Evolutionary conservation across 2,797 vertebrate species (phyloP).

Genomic region (Enteromius trimaculatus): DNA sequence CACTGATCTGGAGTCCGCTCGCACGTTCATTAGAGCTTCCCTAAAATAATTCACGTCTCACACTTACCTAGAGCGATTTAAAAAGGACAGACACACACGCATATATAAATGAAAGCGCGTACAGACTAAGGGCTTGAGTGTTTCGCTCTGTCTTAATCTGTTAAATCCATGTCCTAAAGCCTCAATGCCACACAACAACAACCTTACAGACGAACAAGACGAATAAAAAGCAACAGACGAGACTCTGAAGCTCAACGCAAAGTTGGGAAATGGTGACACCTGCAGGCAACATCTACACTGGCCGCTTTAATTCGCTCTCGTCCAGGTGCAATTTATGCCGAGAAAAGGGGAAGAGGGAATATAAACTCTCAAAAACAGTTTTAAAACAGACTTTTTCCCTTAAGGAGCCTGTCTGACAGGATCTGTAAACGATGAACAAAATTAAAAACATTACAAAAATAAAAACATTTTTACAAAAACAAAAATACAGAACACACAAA

Average conservation of each 20-base stretch:
- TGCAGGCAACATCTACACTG: constrained; percentile 22
- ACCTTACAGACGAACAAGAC: constrained; percentile 9
- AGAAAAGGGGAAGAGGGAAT: constrained; percentile 38
- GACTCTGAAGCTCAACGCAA: constrained; percentile 16
- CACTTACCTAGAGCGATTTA: constrained; percentile 50
- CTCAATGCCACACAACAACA: neutral
- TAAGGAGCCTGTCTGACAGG: constrained; percentile 85
- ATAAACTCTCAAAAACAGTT: constrained; percentile 46
- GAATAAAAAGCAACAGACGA: constrained; percentile 11
- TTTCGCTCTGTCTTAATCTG: neutral
- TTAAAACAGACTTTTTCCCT: constrained; percentile 66
- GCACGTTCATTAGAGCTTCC: constrained; percentile 60
- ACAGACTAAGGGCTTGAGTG: constrained; percentile 8
- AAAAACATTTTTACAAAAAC: constrained; percentile 72
- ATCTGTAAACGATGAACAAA: constrained; percentile 84
- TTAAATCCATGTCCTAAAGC: neutral
- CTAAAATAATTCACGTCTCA: constrained; percentile 41
- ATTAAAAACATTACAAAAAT: constrained; percentile 84
- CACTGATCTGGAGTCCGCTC: constrained; percentile 62
- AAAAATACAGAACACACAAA: constrained; percentile 22
- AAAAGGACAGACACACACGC: constrained; percentile 53
- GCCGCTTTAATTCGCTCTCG: neutral
- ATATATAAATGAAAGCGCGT: constrained; percentile 19
- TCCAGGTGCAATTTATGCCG: constrained; percentile 39
- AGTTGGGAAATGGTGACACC: constrained; percentile 33